Conservation (phyloP, 2,888 invertebrate genomes). For the Ornithoptera alexandrae region DNA sequence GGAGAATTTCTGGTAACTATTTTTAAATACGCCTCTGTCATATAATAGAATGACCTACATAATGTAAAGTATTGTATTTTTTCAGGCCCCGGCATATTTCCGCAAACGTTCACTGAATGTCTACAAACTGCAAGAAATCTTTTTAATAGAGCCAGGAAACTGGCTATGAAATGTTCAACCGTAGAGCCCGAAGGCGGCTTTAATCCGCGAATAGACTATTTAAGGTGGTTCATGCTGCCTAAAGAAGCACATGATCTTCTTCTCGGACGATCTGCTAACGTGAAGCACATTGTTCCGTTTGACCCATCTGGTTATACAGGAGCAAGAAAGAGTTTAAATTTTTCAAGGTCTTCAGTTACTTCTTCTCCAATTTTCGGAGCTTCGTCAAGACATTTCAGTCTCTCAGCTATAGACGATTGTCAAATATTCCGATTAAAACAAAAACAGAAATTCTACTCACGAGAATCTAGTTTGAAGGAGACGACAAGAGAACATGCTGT, state of each 20-base stretch:
- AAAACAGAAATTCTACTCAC: conserved; percentile 66
- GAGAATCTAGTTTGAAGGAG: conserved; percentile 72
- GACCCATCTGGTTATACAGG: conserved; percentile 82
- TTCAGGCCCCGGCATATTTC: conserved; percentile 84
- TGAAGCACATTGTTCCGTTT: conserved; percentile 88
- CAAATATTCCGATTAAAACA: conserved; percentile 72
- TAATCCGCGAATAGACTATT: conserved; percentile 82
- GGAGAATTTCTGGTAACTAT: conserved; percentile 81
- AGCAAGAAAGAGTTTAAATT: conserved; percentile 69
- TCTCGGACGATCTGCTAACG: conserved; percentile 86
- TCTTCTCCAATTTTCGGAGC: conserved; percentile 75
- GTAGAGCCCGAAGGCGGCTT: conserved; percentile 88
- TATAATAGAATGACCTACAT: neutral
- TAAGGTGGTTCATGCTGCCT: conserved; percentile 94
- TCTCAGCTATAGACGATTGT: conserved; percentile 83
- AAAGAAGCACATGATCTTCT: conserved; percentile 90
- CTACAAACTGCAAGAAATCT: conserved; percentile 88
- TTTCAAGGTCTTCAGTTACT: conserved; percentile 59
- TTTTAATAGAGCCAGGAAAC: conserved; percentile 87
- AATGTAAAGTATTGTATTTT: conserved; percentile 16
- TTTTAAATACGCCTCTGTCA: conserved; percentile 3
- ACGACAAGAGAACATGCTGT: conserved; percentile 57
- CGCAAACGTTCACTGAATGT: conserved; percentile 87
- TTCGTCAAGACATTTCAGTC: conserved; percentile 84
- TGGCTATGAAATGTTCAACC: conserved; percentile 86